Percentiles rank a stretch among this genome's conserved stretches.
These are phyloP conservation scores for Sphaerodactylus townsendi DNA, from an alignment of 2,113 vertebrate genomes.

Conservation along the genomic window DNA sequence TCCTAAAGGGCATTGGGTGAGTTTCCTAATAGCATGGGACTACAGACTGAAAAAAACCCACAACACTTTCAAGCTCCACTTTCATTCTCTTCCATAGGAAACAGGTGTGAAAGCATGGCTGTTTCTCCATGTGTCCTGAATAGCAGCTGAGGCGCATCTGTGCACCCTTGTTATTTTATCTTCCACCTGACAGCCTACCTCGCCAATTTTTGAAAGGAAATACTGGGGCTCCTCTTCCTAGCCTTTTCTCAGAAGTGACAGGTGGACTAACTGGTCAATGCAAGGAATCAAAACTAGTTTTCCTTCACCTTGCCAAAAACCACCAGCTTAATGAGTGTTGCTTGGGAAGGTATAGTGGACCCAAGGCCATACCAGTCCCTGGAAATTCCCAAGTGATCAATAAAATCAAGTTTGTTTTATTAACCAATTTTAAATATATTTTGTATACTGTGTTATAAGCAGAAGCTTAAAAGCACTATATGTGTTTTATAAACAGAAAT, in stretches of 20 bases:
- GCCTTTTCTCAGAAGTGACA: neutral
- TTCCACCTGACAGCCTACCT: neutral
- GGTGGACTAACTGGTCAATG: neutral
- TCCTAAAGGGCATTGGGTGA: neutral
- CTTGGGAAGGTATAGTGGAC: neutral
- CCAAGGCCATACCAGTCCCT: neutral
- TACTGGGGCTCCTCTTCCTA: neutral
- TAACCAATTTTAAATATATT: too few relatives aligned
- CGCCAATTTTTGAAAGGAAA: neutral
- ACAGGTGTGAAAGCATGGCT: neutral
- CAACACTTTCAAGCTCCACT: neutral
- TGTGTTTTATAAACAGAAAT: too few relatives aligned
- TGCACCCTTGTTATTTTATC: too few relatives aligned
- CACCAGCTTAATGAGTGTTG: neutral
- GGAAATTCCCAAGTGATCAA: neutral
- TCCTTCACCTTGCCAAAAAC: neutral
- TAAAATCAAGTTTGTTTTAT: too few relatives aligned
- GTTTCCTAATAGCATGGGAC: neutral
- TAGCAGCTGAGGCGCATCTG: neutral
- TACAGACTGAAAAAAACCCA: too few relatives aligned
- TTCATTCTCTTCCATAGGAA: neutral
- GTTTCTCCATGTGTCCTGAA: neutral
- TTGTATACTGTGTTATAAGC: too few relatives aligned
- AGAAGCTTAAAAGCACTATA: too few relatives aligned
- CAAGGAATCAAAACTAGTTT: neutral